Percentiles rank a stretch among this genome's conserved stretches.
phyloP scores from a whole-genome alignment of 2,113 vertebrate genomes.

The Oryzias woworae region DNA sequence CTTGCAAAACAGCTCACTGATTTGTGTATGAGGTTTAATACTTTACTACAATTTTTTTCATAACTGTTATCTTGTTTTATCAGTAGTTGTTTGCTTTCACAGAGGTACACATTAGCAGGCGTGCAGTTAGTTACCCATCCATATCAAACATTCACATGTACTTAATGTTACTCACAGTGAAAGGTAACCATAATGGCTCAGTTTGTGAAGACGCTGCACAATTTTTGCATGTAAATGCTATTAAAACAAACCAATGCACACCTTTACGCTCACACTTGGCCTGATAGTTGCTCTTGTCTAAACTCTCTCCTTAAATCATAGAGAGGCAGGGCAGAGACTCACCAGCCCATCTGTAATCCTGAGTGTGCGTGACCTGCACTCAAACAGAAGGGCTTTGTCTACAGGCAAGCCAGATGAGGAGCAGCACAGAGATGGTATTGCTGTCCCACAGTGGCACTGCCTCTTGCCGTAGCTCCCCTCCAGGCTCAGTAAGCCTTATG shows the following conservation, averaged over 20 bases:
- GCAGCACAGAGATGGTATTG: constrained; percentile 40
- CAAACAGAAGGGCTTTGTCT: constrained; percentile 61
- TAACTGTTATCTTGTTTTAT: too few relatives aligned
- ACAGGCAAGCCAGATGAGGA: constrained; percentile 61
- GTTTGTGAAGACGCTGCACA: constrained; percentile 8
- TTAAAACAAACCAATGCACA: constrained; percentile 3
- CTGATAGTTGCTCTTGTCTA: constrained; percentile 38
- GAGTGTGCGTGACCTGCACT: constrained; percentile 70
- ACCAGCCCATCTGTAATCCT: constrained; percentile 63
- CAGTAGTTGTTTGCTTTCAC: too few relatives aligned
- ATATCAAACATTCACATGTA: constrained; percentile 10
- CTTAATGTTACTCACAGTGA: not conserved
- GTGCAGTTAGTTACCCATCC: constrained; percentile 6
- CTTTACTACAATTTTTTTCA: too few relatives aligned
- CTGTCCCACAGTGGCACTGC: constrained; percentile 27
- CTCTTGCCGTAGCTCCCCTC: constrained; percentile 39
- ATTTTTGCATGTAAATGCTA: not conserved
- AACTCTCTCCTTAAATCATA: constrained; percentile 57
- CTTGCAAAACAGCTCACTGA: too few relatives aligned
- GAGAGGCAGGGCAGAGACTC: constrained; percentile 54
- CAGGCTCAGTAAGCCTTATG: constrained; percentile 16
- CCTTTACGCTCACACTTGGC: not conserved
- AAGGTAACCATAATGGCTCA: constrained; percentile 8
- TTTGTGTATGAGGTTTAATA: too few relatives aligned
- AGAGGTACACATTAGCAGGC: constrained; percentile 13